These are phyloP conservation scores for Galagoides demidoff DNA, from an alignment of 2,797 vertebrate species.

Conservation along the genomic window DNA sequence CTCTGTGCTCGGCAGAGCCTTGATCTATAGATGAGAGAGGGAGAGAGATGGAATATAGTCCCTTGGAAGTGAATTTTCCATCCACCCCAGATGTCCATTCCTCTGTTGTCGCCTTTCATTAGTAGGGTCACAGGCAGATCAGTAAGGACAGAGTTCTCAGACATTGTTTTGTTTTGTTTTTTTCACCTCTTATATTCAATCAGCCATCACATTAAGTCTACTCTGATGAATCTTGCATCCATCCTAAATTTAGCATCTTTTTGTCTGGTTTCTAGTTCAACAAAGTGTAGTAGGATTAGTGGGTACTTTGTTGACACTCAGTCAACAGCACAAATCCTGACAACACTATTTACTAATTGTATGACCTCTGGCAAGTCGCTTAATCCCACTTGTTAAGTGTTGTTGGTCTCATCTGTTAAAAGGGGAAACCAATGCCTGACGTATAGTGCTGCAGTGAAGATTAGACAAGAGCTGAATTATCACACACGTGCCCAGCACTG, in stretches of 20 bases:
- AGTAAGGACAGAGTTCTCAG: background rate
- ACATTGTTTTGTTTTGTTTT: background rate
- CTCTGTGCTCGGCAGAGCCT: background rate
- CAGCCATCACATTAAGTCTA: background rate
- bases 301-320: background rate
- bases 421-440: background rate
- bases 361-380: background rate
- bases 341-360: background rate
- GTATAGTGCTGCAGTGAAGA: background rate
- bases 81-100: background rate
- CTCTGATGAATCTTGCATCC: background rate
- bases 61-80: background rate
- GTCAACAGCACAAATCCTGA: background rate
- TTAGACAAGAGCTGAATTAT: background rate
- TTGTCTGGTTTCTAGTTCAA: background rate
- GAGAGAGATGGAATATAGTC: background rate
- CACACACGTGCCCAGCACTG: background rate
- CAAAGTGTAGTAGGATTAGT: background rate
- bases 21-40: background rate
- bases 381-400: background rate
- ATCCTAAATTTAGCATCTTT: background rate
- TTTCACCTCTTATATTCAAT: background rate
- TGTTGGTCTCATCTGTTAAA: background rate
- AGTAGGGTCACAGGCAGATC: background rate
- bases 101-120: background rate